Base-by-base conservation (phyloP, 2,888 invertebrate genomes). In the Diplazon laetatorius region DNA sequence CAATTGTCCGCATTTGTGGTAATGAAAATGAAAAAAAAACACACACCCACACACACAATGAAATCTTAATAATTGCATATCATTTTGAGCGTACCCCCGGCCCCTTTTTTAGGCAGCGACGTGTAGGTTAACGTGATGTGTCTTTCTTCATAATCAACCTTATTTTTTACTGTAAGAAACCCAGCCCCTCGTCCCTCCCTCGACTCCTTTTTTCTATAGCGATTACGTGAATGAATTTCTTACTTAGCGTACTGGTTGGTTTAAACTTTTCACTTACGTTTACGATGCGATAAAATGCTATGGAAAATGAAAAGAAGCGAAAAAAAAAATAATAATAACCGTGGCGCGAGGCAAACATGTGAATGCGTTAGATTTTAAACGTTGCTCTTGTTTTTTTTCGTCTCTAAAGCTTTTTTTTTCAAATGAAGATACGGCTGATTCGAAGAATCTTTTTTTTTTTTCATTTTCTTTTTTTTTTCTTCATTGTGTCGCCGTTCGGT, bases 161-260 rank as follows among this genome's bases (percentile, higher is more conserved):
- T 85, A 85, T 81, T 87, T 87, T 85, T 76, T 90, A 89, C 85
- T 87, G 83, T 89, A 90, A 89, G 87, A 80, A 80, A 3, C 44
- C 60, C 4, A 30, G 4, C 30, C 30, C 30, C 2, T 30, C 30
- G 30, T n/a, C 62, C 35, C 52, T 59, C 70, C 73, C 66, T n/a
- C n/a, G n/a, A n/a, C 46, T 57, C 57, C 55, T 62, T 73, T 85
- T 88, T 86, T 88, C 87, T 88, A 86, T 87, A 89, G 85, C 86
- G 87, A 82, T 85, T 86, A 86, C 76, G 83, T 80, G 84, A 86
- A 86, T 87, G 82, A 86, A 74, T 88, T 88, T 88, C 87, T 87
- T 89, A 89, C 85, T 86, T 88, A 89, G 87, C 84, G 69, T 87
- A 88, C 84, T 82, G 86, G 89, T 90, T 87, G 87, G 89, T 90